Evolutionary conservation across 2,113 vertebrate genomes (phyloP), one percentile per base, ranked within the genome.

Genomic region (Calyptommatus sinebrachiatus): DNA sequence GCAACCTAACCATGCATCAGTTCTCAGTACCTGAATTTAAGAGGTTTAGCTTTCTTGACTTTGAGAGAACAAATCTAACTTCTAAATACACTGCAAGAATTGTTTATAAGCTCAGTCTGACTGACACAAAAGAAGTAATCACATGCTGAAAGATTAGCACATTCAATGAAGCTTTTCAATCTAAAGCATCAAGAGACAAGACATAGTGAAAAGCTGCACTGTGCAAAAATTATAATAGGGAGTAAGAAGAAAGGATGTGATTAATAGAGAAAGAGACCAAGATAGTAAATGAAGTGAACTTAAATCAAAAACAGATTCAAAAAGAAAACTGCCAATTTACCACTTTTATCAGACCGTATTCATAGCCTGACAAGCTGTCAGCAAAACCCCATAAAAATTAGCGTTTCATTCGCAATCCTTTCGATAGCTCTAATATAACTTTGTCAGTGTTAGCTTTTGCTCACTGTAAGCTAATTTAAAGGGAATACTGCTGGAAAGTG

Each of bases 1-100:
- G 53, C 11, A 57, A 20, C 29, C 2, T 16, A 26, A n/a, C 7
- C 22, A 50, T 46, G 22, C 8, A 2, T 62, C 26, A 16, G 21
- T 61, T 31, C 48, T 16, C 11, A 68, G 26, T n/a, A 73, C 48
- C 48, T 68, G 21, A 67, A 57, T 41, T 73, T 12, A 41, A 45
- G 29, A 41, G 9, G 71, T 24, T 67, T 67, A 46, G 41, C 9
- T 46, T 53, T 22, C 21, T 70, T 45, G 20, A 29, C 79, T 75
- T 48, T 46, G 35, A 75, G 69, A 81, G 65, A 81, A 61, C 12
- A 69, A 81, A 81, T 69, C 65, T 4, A 70, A 75, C 35, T 60
- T 11, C 71, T 69, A 46, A 29, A 53, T 8, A 21, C 61, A 35
- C 53, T 69, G 26, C 8, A 75, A 69, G n/a, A 46, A 46, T 69